phyloP scores from a whole-genome alignment of 1,140 invertebrate genomes.

The Battus philenor region DNA sequence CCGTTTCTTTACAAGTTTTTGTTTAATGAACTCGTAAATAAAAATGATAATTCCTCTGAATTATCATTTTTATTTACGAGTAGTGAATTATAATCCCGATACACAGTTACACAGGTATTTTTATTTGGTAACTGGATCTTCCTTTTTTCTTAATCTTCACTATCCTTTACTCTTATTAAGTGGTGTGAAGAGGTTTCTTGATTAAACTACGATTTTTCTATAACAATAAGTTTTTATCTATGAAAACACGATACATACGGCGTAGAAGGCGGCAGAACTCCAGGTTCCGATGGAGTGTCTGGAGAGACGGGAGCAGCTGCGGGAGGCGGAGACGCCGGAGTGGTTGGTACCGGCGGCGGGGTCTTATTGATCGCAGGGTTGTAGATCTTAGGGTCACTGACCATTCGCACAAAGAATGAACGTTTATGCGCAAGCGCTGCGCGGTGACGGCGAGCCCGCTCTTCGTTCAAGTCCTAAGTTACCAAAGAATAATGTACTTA shows the following conservation, averaged over 20 bases:
- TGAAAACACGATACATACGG: conserved; percentile 46
- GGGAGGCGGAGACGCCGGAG: conserved; percentile 78
- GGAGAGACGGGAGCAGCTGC: conserved; percentile 51
- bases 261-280: conserved; percentile 38
- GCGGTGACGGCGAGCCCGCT: conserved; percentile 52
- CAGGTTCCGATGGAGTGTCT: conserved; percentile 53
- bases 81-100: no score
- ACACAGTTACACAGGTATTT: no score
- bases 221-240: no score
- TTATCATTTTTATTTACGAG: no score
- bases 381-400: conserved; percentile 96
- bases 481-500: conserved; percentile 10
- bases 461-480: conserved; percentile 60
- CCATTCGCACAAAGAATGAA: conserved; percentile 98
- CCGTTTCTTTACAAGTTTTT: no score
- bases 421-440: conserved; percentile 91
- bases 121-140: no score
- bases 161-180: no score
- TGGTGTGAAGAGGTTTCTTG: no score
- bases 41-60: no score
- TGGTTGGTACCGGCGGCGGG: conserved; percentile 80
- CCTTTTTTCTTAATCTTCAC: no score
- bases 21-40: no score
- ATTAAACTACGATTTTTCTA: no score
- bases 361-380: conserved; percentile 90